Conservation (phyloP, 1,140 invertebrate species). For the Bombyx mori region DNA sequence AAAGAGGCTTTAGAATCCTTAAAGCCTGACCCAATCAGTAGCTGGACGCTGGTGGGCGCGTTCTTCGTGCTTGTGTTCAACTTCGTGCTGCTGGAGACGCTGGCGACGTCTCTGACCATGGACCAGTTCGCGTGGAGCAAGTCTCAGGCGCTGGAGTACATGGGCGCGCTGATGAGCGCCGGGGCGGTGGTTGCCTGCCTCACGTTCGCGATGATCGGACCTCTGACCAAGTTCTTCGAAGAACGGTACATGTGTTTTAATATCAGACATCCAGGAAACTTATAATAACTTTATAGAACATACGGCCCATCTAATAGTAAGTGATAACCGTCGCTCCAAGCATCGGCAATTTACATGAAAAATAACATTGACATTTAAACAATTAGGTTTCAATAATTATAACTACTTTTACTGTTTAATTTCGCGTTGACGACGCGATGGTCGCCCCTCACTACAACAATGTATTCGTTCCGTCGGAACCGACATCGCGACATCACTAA, state of each 20-base stretch:
- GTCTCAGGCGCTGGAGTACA: slow-evolving; percentile 81
- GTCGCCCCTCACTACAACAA: no score
- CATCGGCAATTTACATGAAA: neutral
- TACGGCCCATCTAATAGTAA: neutral
- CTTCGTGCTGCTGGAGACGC: slow-evolving; percentile 90
- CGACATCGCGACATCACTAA: no score
- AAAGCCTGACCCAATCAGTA: slow-evolving; percentile 83
- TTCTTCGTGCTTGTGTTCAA: slow-evolving; percentile 92
- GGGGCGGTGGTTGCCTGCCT: slow-evolving; percentile 82
- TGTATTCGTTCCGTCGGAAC: no score
- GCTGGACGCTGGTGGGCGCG: slow-evolving; percentile 82
- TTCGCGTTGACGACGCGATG: no score
- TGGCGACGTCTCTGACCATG: slow-evolving; percentile 88
- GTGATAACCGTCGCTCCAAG: neutral
- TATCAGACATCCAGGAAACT: neutral
- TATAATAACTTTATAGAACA: no score
- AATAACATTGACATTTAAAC: neutral
- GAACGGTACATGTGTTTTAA: slow-evolving; percentile 60
- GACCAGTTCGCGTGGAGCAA: slow-evolving; percentile 92
- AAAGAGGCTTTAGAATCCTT: slow-evolving; percentile 80
- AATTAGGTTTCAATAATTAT: neutral
- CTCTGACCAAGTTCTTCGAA: slow-evolving; percentile 80
- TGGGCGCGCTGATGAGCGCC: slow-evolving; percentile 85
- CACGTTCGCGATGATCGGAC: slow-evolving; percentile 80
- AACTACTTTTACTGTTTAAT: no score